Base-by-base conservation (phyloP, 2,888 invertebrate genomes). In the Agrotis exclamationis region DNA sequence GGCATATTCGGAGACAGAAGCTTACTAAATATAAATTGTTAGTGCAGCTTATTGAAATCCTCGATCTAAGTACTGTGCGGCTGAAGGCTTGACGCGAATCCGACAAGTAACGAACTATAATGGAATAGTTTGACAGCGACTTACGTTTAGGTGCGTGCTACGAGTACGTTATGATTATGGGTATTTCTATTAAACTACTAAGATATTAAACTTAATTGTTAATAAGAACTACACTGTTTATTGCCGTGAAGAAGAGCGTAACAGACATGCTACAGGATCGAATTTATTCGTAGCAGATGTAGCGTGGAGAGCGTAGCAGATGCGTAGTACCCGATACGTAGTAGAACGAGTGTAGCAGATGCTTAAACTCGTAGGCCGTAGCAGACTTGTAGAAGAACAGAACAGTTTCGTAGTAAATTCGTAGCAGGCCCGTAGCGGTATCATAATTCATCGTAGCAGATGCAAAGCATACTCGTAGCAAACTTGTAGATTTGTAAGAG, bases 1-100 rank as follows among this genome's bases (percentile, higher is more conserved):
- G 39, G 48, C 24, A 45, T 65, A 51, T 45, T 57, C 2, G 45
- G 2, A 64, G 16, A 72, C 11, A 57, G 13, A 65, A 18, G 9
- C 33, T 45, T 22, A 16, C 14, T 54, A 39, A 5, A 20, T 7
- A 18, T 48, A 6, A 18, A 22, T 71, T 44, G 5, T 48, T 45
- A 22, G 45, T 7, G 9, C 1, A 16, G 18, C 2, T 3, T 48
- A 28, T 65, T 48, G 3, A 16, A 24, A 28, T 45, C 11, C 7
- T 22, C 39, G 53, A 13, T 22, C 6, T 22, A 13, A 28, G 16
- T 45, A 45, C 7, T 14, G 16, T 28, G 3, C 28, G 4, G 13
- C 47, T 65, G 20, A 33, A 33, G 11, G 18, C 33, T 33, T 33
- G 56, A 62, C 20, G 22, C 16, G 65, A 39, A 64, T 3, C 24